Conservation (phyloP, 1,140 invertebrate genomes). For the Gryon sp. region DNA sequence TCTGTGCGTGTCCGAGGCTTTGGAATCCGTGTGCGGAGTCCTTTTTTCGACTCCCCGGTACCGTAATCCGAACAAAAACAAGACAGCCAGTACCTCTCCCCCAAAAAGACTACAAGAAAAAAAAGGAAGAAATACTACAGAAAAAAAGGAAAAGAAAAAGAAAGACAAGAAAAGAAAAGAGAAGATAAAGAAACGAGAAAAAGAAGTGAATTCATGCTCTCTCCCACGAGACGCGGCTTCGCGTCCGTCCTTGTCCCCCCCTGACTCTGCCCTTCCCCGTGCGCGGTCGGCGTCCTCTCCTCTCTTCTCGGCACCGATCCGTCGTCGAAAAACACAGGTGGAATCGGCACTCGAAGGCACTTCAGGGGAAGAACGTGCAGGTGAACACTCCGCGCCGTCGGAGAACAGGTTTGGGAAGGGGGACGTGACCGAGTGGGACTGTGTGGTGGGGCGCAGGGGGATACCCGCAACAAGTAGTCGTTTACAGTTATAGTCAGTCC, state of each 20-base stretch:
- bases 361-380: constrained; percentile 38
- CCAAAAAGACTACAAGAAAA: too few relatives aligned
- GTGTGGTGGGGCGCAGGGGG: constrained; percentile 60
- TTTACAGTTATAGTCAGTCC: constrained; percentile 81
- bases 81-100: neutral
- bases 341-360: constrained; percentile 22
- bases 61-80: constrained; percentile 6
- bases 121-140: too few relatives aligned
- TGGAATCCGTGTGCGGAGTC: constrained; percentile 1
- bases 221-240: neutral
- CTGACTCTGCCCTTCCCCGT: constrained; percentile 12
- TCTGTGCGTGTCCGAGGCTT: neutral
- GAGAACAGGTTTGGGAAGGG: constrained; percentile 34
- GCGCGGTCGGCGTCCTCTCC: too few relatives aligned
- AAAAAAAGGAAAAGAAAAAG: too few relatives aligned
- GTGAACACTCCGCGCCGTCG: constrained; percentile 50
- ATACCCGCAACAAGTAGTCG: constrained; percentile 78
- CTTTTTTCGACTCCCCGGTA: neutral
- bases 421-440: constrained; percentile 48
- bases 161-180: too few relatives aligned
- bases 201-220: neutral
- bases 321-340: constrained; percentile 39
- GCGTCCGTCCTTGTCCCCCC: neutral
- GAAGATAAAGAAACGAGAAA: too few relatives aligned
- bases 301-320: too few relatives aligned